These are phyloP conservation scores for Anthopleura sola DNA, from an alignment of 64 coral and sea anemone genomes.

Conservation along the genomic window DNA sequence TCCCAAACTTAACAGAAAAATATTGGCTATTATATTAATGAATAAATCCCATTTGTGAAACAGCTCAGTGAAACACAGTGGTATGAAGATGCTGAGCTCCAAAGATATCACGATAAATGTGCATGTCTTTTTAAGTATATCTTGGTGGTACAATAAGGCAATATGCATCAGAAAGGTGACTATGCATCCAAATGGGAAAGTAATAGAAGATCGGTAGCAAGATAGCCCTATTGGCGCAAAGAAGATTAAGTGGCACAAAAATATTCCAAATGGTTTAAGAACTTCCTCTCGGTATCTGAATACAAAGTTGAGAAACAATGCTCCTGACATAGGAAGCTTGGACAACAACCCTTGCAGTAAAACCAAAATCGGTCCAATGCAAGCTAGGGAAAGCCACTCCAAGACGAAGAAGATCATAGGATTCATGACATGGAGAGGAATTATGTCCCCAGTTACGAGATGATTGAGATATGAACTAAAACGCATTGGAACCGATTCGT, in stretches of 20 bases:
- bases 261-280: neutral
- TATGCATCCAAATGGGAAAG: neutral
- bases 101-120: neutral
- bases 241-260: neutral
- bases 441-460: neutral
- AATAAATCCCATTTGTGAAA: neutral
- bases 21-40: neutral
- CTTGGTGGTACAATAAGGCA: neutral
- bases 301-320: neutral
- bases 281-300: neutral
- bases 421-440: constrained; percentile 1
- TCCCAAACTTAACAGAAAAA: constrained; percentile 11
- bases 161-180: neutral
- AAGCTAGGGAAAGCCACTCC: neutral
- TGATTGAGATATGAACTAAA: neutral
- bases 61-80: neutral
- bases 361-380: neutral
- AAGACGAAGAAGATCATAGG: neutral
- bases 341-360: neutral
- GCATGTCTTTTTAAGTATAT: neutral
- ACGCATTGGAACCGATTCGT: neutral
- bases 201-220: neutral
- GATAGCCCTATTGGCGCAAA: neutral
- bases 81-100: neutral
- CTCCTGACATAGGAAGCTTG: neutral